Conservation (phyloP, 2,113 vertebrate species). For the Acrocephalus arundinaceus region DNA sequence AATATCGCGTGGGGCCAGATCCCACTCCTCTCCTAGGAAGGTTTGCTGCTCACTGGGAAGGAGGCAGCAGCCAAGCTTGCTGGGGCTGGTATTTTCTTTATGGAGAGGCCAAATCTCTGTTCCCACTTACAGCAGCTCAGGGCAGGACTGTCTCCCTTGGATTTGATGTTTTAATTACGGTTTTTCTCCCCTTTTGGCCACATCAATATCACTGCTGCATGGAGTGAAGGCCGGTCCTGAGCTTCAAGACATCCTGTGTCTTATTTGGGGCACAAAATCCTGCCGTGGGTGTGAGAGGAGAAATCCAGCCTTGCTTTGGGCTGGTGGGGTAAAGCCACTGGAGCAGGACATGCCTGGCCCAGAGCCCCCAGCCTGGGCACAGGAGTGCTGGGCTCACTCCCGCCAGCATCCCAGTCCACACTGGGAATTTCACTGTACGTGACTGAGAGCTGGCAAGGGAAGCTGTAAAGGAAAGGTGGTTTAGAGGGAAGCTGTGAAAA, state of each 20-base stretch:
- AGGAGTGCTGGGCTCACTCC: neutral
- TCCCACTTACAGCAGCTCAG: neutral
- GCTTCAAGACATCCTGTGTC: neutral
- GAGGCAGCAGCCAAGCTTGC: neutral
- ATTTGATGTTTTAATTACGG: neutral
- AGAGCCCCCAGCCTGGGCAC: neutral
- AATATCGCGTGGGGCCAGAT: neutral
- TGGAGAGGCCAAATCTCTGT: neutral
- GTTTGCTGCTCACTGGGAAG: neutral
- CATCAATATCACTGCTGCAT: fast-evolving
- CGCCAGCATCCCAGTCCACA: fast-evolving
- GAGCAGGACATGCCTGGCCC: neutral
- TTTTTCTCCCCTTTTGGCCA: neutral
- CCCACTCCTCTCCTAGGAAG: conserved; percentile 16
- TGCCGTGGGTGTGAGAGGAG: neutral
- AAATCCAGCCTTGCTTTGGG: neutral
- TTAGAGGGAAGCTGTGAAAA: neutral
- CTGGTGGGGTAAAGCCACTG: neutral
- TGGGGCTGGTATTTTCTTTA: neutral
- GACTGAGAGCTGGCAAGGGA: neutral
- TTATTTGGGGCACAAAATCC: neutral
- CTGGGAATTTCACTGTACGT: neutral
- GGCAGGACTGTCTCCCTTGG: neutral
- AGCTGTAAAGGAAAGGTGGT: neutral
- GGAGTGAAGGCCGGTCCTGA: neutral